Conservation (phyloP, 2,888 invertebrate genomes). For the Acheta domesticus region DNA sequence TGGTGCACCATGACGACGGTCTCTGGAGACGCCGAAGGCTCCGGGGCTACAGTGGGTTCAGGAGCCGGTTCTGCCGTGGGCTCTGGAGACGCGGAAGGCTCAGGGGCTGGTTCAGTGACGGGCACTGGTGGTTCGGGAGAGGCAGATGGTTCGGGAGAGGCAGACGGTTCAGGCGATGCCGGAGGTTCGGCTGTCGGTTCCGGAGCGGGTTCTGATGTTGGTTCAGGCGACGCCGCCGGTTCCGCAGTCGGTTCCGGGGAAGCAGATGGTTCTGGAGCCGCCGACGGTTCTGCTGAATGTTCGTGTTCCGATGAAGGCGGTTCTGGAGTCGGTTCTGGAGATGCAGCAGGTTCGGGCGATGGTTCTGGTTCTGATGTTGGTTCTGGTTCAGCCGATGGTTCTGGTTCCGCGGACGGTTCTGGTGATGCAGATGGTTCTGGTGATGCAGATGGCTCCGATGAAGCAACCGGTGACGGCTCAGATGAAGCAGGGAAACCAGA, state of each 20-base stretch:
- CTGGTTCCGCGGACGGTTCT: constrained; percentile 40
- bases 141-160: constrained; percentile 38
- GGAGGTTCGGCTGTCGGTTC: constrained; percentile 42
- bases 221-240: background rate
- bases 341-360: constrained; percentile 31
- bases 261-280: background rate
- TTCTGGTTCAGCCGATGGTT: constrained; percentile 38
- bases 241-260: background rate
- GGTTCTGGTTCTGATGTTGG: constrained; percentile 42
- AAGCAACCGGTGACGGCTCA: constrained; percentile 28
- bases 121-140: constrained; percentile 37
- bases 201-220: constrained; percentile 40
- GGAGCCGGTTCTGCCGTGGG: constrained; percentile 30
- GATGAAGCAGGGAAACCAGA: background rate
- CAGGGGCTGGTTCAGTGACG: constrained; percentile 38
- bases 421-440: constrained; percentile 40
- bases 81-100: constrained; percentile 38
- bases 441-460: no score
- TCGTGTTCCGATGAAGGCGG: constrained; percentile 40
- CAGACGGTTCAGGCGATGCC: constrained; percentile 38
- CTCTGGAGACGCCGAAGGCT: constrained; percentile 32
- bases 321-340: constrained; percentile 32
- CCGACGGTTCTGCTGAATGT: constrained; percentile 31
- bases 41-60: background rate
- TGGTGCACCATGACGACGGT: constrained; percentile 42